Conservation (phyloP, 2,888 invertebrate genomes). For the Dascillus cervinus region DNA sequence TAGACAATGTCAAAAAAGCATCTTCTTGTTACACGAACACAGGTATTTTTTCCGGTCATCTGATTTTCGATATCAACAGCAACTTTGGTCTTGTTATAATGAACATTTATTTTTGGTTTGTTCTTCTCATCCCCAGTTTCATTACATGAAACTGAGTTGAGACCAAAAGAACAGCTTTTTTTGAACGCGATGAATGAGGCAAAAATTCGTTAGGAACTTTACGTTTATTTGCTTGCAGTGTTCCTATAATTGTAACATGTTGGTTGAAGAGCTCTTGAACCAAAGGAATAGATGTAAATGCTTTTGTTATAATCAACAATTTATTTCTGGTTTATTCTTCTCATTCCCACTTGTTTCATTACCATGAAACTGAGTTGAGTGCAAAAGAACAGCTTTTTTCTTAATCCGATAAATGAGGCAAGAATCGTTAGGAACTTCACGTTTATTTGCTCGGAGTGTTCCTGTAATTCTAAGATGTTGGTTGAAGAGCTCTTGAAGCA, state of each 20-base stretch:
- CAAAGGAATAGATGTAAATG: too few relatives aligned
- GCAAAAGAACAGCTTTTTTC: too few relatives aligned
- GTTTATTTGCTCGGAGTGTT: constrained; percentile 4
- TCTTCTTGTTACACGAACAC: neutral
- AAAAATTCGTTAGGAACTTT: too few relatives aligned
- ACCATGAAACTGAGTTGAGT: too few relatives aligned
- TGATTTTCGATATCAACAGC: neutral
- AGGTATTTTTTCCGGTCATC: constrained; percentile 3
- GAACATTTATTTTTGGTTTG: constrained; percentile 3
- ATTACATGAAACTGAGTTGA: constrained; percentile 1
- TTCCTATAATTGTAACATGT: too few relatives aligned
- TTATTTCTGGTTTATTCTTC: too few relatives aligned
- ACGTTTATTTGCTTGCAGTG: too few relatives aligned
- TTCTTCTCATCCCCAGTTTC: neutral
- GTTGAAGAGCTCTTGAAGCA: constrained; percentile 4
- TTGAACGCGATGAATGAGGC: neutral
- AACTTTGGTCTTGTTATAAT: too few relatives aligned
- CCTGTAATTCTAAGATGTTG: constrained; percentile 3
- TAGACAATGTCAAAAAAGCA: neutral
- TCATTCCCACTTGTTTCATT: too few relatives aligned
- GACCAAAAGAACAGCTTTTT: constrained; percentile 2
- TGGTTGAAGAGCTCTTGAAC: too few relatives aligned
- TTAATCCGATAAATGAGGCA: too few relatives aligned
- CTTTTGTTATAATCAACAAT: too few relatives aligned
- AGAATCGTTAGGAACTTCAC: constrained; percentile 4